Percentiles rank a stretch among this genome's conserved stretches.
These are phyloP conservation scores for Cyanistes caeruleus DNA, from an alignment of 2,113 vertebrate species.

Conservation along the genomic window DNA sequence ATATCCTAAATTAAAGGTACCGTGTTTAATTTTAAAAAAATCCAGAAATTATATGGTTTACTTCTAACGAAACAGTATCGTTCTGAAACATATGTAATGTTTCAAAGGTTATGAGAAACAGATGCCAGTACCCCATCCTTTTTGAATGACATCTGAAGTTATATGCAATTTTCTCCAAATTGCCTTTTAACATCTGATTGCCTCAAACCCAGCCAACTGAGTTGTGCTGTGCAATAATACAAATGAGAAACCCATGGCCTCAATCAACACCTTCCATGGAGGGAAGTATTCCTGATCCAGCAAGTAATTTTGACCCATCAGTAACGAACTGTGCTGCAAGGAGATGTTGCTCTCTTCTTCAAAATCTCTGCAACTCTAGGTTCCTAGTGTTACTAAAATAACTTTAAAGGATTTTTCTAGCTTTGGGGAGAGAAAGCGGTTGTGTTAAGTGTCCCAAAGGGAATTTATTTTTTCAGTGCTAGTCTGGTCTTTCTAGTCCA, in stretches of 20 bases:
- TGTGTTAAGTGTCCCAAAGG: not conserved
- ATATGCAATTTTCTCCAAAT: slow-evolving; percentile 52
- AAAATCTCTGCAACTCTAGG: not conserved
- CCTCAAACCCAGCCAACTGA: slow-evolving; percentile 5
- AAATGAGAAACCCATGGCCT: not conserved
- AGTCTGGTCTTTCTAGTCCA: not conserved
- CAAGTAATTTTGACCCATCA: not conserved
- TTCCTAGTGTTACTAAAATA: not conserved
- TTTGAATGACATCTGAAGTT: slow-evolving; percentile 52
- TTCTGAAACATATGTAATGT: slow-evolving; percentile 24
- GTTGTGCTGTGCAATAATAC: not conserved
- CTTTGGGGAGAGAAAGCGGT: not conserved
- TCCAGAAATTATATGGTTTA: slow-evolving; percentile 43
- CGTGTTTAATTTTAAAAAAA: slow-evolving; percentile 20
- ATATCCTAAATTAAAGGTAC: slow-evolving; percentile 32
- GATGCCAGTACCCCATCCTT: slow-evolving; percentile 25
- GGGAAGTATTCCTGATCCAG: not conserved
- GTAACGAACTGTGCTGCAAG: not conserved
- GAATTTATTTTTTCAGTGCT: not conserved
- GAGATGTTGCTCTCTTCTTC: not conserved
- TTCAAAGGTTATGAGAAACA: slow-evolving; percentile 63
- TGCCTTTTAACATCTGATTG: slow-evolving; percentile 54
- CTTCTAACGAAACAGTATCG: not conserved
- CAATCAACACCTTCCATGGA: not conserved
- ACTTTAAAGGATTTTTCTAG: not conserved